Evolutionary conservation across 2,113 vertebrate species (phyloP).

Genomic region (Hyla sarda): DNA sequence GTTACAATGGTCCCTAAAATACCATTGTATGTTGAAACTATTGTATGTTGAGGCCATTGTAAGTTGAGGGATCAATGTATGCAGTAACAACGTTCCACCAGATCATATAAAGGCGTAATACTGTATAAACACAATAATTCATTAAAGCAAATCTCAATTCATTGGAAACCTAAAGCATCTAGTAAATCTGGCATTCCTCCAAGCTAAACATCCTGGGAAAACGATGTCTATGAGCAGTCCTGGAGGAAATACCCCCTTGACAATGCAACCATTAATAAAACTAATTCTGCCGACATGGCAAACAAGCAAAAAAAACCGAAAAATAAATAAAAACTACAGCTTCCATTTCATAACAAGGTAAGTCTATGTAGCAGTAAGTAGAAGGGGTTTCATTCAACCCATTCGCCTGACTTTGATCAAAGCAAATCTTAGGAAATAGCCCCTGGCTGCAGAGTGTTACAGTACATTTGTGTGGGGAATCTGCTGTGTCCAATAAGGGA

Average conservation of each 20-base stretch:
- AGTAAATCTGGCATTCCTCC: conserved; percentile 20
- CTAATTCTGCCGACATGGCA: not conserved
- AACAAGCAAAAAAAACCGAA: too few relatives aligned
- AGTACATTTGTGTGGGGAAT: conserved; percentile 37
- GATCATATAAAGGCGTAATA: too few relatives aligned
- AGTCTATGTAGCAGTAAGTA: not conserved
- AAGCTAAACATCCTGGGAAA: conserved; percentile 42
- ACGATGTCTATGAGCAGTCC: conserved; percentile 11
- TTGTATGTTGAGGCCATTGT: too few relatives aligned
- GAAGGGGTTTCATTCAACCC: not conserved
- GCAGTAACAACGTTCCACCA: too few relatives aligned
- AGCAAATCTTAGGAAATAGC: conserved; percentile 7
- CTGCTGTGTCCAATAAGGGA: conserved; percentile 52
- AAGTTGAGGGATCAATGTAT: too few relatives aligned
- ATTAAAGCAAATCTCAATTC: not conserved
- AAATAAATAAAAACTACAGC: not conserved
- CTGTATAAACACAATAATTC: not conserved
- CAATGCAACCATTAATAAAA: conserved; percentile 48
- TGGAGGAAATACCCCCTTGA: conserved; percentile 11
- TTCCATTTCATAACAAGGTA: conserved; percentile 30
- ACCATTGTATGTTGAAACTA: too few relatives aligned
- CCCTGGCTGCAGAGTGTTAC: conserved; percentile 15
- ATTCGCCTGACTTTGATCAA: conserved; percentile 10
- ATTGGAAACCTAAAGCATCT: not conserved
- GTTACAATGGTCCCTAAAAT: too few relatives aligned